Base-by-base conservation (phyloP, 2,113 vertebrate genomes). In the Polypterus senegalus region DNA sequence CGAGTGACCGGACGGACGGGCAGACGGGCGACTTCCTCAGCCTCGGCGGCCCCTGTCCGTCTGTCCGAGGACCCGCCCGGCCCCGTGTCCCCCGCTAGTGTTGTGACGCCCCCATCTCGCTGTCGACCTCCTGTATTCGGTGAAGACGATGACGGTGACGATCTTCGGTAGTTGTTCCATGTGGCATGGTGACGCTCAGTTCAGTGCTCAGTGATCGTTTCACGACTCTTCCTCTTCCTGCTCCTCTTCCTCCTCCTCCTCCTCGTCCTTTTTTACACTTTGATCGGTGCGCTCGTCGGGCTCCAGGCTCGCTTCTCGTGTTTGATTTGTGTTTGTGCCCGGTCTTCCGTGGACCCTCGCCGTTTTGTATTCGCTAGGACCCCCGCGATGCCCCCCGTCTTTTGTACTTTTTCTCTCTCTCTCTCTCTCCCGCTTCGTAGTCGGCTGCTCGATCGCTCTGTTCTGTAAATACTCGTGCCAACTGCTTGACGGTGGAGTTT, bases 391-490 rank as follows among this genome's bases (percentile, higher is more conserved):
- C 85, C 89, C 82, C 88, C 79, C 79, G 83, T 87, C 87, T 83
- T 79, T 89, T 86, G 88, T 85, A 76, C 86, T 89, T 89, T 86
- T 92, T 89, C 90, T 92, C 90, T 92, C 98, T 98, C 97, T 92
- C 97, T 97, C 92, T 89, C 91, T 94, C 89, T 91, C 88, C 87
- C 94, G 93, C 91, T 92, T 95, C 90, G 92, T 93, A 92, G 88
- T 89, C 86, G 88, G 88, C 91, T 93, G 90, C 93, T 87, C 77
- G 82, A 87, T 89, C 79, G 89, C 89, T 93, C 85, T 93, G 92
- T 98, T 97, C 94, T 97, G 92, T 98, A 97, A 85, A 92, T 97
- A 91, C 88, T 91, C 92, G 93, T 99, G 92, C 94, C 92, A 94
- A 93, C 90, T 91, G 94, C 93, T 95, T 91, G 89, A 92, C 86